phyloP scores from a whole-genome alignment of 1,140 invertebrate genomes.

The Adelges cooleyi region DNA sequence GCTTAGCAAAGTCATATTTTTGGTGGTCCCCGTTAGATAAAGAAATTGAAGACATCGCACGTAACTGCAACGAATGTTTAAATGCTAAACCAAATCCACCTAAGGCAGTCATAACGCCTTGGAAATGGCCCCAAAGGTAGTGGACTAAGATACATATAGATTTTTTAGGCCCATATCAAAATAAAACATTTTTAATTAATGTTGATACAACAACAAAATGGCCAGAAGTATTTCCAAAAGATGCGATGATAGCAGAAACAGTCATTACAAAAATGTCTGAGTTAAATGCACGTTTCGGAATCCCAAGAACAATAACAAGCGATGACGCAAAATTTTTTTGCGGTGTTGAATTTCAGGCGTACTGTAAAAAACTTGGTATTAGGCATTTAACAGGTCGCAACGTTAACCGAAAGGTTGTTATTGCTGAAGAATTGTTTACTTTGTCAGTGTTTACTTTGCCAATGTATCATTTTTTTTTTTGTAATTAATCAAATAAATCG shows the following conservation, averaged over 20 bases:
- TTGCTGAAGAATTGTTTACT: too few species aligned
- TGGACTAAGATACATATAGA: not conserved
- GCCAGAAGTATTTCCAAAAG: slow-evolving; percentile 31
- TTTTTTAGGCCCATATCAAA: not conserved
- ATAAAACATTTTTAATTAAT: not conserved
- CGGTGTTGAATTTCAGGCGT: slow-evolving; percentile 33
- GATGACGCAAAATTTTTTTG: slow-evolving; percentile 35
- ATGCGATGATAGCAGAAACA: slow-evolving; percentile 10
- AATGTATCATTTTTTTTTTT: too few species aligned
- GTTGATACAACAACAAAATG: slow-evolving; percentile 33
- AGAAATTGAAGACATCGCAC: not conserved
- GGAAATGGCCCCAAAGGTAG: not conserved
- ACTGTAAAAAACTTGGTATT: slow-evolving; percentile 31
- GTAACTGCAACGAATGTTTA: not conserved
- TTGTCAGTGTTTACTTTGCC: too few species aligned
- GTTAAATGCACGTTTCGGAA: slow-evolving; percentile 33
- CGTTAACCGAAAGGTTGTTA: too few species aligned
- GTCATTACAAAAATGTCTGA: slow-evolving; percentile 31
- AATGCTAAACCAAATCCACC: not conserved
- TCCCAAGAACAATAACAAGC: slow-evolving; percentile 32
- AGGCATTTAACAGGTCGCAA: slow-evolving; percentile 30
- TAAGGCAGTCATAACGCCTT: not conserved
- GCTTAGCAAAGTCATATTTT: not conserved
- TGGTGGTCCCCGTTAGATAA: not conserved
- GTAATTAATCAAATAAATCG: too few species aligned